Evolutionary conservation across 2,888 invertebrate genomes (phyloP), one percentile per base, ranked within the genome.

Genomic region (Cotesia congregata): DNA sequence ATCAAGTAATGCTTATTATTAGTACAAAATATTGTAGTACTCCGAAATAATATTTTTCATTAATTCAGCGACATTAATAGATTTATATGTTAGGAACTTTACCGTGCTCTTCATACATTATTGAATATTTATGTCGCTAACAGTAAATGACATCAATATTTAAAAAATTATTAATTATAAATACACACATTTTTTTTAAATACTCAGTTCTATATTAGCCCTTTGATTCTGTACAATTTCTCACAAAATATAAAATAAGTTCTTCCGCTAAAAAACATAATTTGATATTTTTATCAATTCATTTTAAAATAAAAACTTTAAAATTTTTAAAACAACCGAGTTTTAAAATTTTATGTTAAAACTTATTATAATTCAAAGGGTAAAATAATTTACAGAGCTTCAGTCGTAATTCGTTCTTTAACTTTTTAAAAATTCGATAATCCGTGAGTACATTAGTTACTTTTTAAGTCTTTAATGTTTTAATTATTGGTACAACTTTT

Each of bases 1-100:
- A 17, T 62, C 15, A 20, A 62, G 30, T 50, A 50, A 12, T 50
- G 50, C 7, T 79, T 77, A 78, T 75, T 74, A 77, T 83, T 83
- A 82, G 85, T 86, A 86, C 85, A 86, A 86, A 86, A 86, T 86
- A 86, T 82, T 85, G 81, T 77, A 83, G 82, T 82, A 81, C 81
- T 79, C 78, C 72, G 67, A 80, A 78, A 80, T 78, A 50, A 61
- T 69, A 67, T 72, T 71, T 67, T 67, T n/a, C 50, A 65, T 38
- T 74, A 74, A 68, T 74, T 64, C 61, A 72, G 75, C 74, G 74
- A 38, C 65, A 59, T 71, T 41, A 9, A 59, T 69, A 64, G 77
- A 64, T 79, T 75, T 75, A 77, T 50, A 15, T 76, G 75, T 75
- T 78, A 74, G 72, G 78, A 72, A 76, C 76, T 73, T 76, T 77